These are phyloP conservation scores for Perccottus glenii DNA, from an alignment of 2,113 vertebrate genomes.

Conservation along the genomic window DNA sequence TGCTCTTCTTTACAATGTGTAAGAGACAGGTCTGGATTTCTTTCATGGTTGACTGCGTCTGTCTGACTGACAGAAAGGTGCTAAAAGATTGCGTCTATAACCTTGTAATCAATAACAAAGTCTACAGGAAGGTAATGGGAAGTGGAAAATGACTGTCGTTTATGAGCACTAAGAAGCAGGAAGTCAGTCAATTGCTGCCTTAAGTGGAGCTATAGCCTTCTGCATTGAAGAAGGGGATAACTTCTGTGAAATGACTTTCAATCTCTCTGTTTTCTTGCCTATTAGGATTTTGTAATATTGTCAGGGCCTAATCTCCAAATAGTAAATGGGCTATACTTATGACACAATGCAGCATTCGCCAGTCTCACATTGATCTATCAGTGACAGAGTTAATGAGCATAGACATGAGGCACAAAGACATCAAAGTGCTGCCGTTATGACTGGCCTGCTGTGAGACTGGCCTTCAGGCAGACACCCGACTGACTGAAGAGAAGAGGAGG, in stretches of 20 bases:
- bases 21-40: slow-evolving; percentile 34
- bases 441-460: slow-evolving; percentile 66
- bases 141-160: slow-evolving; percentile 43
- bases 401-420: slow-evolving; percentile 77
- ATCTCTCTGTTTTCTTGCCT: slow-evolving; percentile 20
- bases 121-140: slow-evolving; percentile 50
- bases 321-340: slow-evolving; percentile 65
- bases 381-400: slow-evolving; percentile 76
- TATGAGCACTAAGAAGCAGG: slow-evolving; percentile 48
- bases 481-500: slow-evolving; percentile 28
- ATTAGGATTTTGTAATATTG: slow-evolving; percentile 45
- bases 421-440: slow-evolving; percentile 67
- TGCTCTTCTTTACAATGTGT: slow-evolving; percentile 41
- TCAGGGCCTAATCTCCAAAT: slow-evolving; percentile 37
- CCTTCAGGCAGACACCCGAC: slow-evolving; percentile 71
- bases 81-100: slow-evolving; percentile 43
- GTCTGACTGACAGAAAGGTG: slow-evolving; percentile 56
- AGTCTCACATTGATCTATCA: slow-evolving; percentile 71
- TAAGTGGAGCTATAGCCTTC: slow-evolving; percentile 63
- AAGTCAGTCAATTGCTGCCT: slow-evolving; percentile 46
- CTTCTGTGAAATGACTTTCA: slow-evolving; percentile 50
- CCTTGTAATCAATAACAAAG: slow-evolving; percentile 52
- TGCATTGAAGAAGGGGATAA: slow-evolving; percentile 21
- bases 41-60: slow-evolving; percentile 34
- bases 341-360: slow-evolving; percentile 33